These are phyloP conservation scores for Pagrus major DNA, from an alignment of 2,113 vertebrate species.

Conservation along the genomic window DNA sequence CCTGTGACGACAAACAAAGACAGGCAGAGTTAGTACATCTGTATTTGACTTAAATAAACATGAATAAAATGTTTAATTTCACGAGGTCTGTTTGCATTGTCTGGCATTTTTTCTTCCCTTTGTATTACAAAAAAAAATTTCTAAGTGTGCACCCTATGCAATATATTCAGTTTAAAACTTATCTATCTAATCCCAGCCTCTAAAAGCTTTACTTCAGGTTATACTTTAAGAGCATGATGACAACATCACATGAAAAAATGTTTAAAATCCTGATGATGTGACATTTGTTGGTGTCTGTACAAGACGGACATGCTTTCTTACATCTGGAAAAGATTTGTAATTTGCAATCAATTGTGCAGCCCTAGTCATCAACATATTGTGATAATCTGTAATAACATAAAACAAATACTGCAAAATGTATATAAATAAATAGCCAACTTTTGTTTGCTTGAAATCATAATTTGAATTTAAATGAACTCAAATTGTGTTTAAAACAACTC, in stretches of 20 bases:
- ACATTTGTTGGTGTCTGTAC: too few relatives aligned
- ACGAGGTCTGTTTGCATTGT: not conserved
- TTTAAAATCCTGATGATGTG: too few relatives aligned
- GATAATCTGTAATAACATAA: too few relatives aligned
- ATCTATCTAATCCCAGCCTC: not conserved
- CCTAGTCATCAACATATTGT: too few relatives aligned
- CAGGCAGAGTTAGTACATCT: not conserved
- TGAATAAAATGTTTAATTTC: not conserved
- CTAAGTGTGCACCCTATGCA: too few relatives aligned
- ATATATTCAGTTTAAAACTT: not conserved
- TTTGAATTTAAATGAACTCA: not conserved
- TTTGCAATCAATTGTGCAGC: too few relatives aligned
- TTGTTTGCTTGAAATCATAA: not conserved
- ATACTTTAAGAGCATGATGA: not conserved
- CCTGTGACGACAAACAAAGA: slow-evolving; percentile 78
- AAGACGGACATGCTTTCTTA: too few relatives aligned
- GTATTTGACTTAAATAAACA: not conserved
- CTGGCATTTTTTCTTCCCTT: not conserved
- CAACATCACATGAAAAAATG: not conserved
- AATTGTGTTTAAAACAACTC: not conserved
- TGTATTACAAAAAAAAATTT: not conserved
- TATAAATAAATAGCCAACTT: too few relatives aligned
- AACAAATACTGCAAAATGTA: not conserved
- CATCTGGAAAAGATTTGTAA: too few relatives aligned
- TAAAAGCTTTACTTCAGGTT: not conserved